A percentile compares a stretch with the other conserved stretches of the same genome.
Conservation (phyloP, 2,113 vertebrate genomes). For the Cyrtonyx montezumae region DNA sequence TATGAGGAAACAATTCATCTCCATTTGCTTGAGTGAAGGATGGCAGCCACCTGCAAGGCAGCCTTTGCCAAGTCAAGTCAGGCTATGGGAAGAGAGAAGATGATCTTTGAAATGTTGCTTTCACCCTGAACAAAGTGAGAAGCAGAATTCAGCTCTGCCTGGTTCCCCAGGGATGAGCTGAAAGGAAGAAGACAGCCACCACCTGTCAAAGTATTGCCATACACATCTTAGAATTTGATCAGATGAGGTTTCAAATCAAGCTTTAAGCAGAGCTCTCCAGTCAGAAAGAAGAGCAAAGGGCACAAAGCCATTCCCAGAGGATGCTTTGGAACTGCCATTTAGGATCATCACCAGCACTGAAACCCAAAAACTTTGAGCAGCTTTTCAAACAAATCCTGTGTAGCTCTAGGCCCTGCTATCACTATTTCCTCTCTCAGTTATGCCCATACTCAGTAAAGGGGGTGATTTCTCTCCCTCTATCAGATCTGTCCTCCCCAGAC, state of each 20-base stretch:
- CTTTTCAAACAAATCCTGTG: fast-evolving
- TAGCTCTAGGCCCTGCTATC: neutral
- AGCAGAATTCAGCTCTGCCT: neutral
- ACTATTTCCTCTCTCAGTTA: neutral
- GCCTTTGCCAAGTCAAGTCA: neutral
- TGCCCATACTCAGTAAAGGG: neutral
- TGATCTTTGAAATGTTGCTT: neutral
- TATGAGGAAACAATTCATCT: neutral
- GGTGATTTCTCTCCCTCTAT: neutral
- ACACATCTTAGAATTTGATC: neutral
- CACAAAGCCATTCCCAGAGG: neutral
- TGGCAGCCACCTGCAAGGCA: neutral
- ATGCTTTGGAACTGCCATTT: neutral
- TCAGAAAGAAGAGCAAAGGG: neutral
- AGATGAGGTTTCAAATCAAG: neutral
- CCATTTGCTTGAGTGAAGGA: neutral
- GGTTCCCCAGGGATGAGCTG: neutral
- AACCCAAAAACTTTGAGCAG: fast-evolving
- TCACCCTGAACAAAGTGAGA: neutral
- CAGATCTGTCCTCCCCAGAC: neutral
- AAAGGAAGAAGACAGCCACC: neutral
- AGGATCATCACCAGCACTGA: neutral
- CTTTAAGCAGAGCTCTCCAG: neutral
- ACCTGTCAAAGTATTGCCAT: too few relatives aligned
- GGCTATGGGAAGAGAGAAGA: neutral